phyloP scores from a whole-genome alignment of 2,113 vertebrate genomes.

The Phycodurus eques region DNA sequence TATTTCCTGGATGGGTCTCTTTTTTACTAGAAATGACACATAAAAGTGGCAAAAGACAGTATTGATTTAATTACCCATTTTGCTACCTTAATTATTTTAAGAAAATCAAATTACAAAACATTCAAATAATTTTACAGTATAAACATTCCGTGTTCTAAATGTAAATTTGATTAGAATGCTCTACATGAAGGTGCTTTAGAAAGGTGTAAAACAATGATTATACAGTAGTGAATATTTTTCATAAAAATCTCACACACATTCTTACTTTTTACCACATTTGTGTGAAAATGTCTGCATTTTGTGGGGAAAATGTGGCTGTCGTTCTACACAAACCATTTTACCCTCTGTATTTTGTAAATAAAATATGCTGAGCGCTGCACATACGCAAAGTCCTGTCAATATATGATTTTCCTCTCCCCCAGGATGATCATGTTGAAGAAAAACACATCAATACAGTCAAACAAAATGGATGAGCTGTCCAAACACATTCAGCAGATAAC shows the following conservation, averaged over 20 bases:
- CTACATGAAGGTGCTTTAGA: not conserved
- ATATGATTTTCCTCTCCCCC: slow-evolving; percentile 27
- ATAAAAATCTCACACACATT: not conserved
- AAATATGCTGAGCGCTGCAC: not conserved
- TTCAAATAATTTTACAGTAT: not conserved
- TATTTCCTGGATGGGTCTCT: not conserved
- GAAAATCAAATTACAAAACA: not conserved
- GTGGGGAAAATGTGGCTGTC: no score
- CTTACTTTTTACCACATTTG: not conserved
- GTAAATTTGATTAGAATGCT: not conserved
- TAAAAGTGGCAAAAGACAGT: not conserved
- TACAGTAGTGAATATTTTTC: not conserved
- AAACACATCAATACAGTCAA: slow-evolving; percentile 66
- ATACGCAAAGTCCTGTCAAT: not conserved
- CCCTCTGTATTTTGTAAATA: not conserved
- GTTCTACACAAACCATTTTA: not conserved
- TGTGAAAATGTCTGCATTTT: no score
- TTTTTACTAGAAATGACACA: not conserved
- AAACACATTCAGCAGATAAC: slow-evolving; percentile 60
- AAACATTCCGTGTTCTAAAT: not conserved
- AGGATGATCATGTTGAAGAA: slow-evolving; percentile 63
- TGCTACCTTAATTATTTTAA: not conserved
- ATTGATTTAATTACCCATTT: not conserved
- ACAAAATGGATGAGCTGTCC: slow-evolving; percentile 63
- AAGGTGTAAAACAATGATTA: not conserved